These are phyloP conservation scores for Solea solea DNA, from an alignment of 2,113 vertebrate species.

Conservation along the genomic window DNA sequence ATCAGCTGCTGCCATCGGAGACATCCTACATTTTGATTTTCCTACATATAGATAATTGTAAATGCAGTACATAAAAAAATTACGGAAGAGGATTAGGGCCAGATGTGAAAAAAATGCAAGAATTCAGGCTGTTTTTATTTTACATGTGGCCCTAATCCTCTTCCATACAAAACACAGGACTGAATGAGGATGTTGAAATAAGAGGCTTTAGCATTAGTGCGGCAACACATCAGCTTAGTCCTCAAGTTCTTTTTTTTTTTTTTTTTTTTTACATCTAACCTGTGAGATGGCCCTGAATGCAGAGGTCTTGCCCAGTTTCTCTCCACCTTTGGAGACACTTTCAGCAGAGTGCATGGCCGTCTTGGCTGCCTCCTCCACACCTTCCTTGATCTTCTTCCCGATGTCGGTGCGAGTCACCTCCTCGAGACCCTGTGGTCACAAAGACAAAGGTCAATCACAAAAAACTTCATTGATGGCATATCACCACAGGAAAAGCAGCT, in stretches of 20 bases:
- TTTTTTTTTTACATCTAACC: conserved; percentile 36
- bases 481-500: not conserved
- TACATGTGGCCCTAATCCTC: no score
- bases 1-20: no score
- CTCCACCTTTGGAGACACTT: conserved; percentile 88
- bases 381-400: conserved; percentile 91
- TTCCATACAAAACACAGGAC: no score
- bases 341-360: conserved; percentile 90
- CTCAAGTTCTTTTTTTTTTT: no score
- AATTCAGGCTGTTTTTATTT: no score
- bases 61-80: not conserved
- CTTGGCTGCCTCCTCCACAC: conserved; percentile 89
- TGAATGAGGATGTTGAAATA: no score
- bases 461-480: not conserved
- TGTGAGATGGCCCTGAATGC: conserved; percentile 92
- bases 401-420: conserved; percentile 90
- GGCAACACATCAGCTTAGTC: no score
- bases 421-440: conserved; percentile 83
- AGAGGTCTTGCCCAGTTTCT: conserved; percentile 86
- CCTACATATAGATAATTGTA: not conserved
- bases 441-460: not conserved
- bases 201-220: no score
- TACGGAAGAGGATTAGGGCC: not conserved
- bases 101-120: not conserved
- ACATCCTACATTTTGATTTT: no score